Conservation (phyloP, 2,888 invertebrate genomes). For the Coenonympha arcania region DNA sequence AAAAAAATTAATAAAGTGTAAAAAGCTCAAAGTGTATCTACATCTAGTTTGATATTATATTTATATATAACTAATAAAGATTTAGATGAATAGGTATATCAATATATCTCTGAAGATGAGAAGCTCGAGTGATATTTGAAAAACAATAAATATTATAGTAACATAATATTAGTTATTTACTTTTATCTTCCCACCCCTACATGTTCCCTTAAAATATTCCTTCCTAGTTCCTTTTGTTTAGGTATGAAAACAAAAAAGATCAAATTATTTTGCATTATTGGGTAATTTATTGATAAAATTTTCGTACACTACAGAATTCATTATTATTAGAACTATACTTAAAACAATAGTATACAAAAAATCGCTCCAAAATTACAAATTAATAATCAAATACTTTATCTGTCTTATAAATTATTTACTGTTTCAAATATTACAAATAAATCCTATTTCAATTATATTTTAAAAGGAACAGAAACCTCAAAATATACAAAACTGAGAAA, state of each 20-base stretch:
- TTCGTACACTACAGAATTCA: conserved; percentile 6
- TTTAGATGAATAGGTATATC: background rate
- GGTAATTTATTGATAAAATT: conserved; percentile 4
- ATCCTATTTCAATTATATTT: too few relatives aligned
- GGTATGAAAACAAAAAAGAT: background rate
- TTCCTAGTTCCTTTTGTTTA: background rate
- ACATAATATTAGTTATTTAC: background rate
- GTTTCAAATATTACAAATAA: too few relatives aligned
- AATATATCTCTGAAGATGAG: background rate
- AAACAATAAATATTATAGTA: conserved; percentile 8
- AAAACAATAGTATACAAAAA: too few relatives aligned
- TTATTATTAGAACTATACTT: too few relatives aligned
- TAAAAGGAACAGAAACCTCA: too few relatives aligned
- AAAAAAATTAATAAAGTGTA: too few relatives aligned
- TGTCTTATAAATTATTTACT: too few relatives aligned
- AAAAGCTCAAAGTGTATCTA: conserved; percentile 3
- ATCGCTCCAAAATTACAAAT: too few relatives aligned
- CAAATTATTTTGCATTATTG: conserved; percentile 4
- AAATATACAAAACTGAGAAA: too few relatives aligned
- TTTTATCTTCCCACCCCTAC: background rate
- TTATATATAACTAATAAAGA: background rate
- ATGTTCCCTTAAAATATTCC: background rate
- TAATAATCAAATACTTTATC: too few relatives aligned
- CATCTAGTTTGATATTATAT: background rate
- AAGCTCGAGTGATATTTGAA: conserved; percentile 6